Evolutionary conservation across 1,140 invertebrate genomes (phyloP).

Genomic region (Schlechtendalia chinensis): DNA sequence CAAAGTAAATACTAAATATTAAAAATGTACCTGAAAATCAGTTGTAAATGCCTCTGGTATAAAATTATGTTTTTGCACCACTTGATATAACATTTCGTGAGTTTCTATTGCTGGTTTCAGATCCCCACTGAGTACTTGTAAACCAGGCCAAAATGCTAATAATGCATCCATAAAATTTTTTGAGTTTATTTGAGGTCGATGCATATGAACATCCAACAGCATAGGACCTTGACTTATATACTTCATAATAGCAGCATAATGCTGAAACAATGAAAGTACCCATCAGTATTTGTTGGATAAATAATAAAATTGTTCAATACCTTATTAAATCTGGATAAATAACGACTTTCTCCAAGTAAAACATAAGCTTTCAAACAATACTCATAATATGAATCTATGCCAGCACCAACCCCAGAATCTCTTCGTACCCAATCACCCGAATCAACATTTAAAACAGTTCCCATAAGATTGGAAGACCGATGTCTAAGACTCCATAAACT

Average conservation of each 20-base stretch:
- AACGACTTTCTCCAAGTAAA: constrained; percentile 78
- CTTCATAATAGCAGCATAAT: constrained; percentile 98
- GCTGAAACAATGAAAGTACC: constrained; percentile 58
- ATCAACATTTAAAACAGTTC: constrained; percentile 92
- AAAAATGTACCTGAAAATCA: constrained; percentile 74
- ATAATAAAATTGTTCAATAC: constrained; percentile 54
- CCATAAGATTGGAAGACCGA: constrained; percentile 87
- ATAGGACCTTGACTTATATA: constrained; percentile 94
- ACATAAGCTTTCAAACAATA: constrained; percentile 94
- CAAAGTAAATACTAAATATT: background rate
- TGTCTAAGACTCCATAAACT: constrained; percentile 92
- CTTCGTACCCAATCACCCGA: constrained; percentile 94
- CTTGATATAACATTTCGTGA: constrained; percentile 95
- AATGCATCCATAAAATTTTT: constrained; percentile 97
- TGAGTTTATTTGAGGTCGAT: constrained; percentile 89
- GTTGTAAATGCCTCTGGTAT: constrained; percentile 96
- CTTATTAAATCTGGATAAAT: constrained; percentile 88
- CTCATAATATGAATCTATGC: constrained; percentile 98
- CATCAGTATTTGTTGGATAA: background rate
- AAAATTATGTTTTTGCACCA: constrained; percentile 94
- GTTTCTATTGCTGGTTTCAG: constrained; percentile 95
- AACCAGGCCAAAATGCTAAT: constrained; percentile 95
- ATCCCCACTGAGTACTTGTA: constrained; percentile 92
- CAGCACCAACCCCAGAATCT: constrained; percentile 96
- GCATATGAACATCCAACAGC: constrained; percentile 98